phyloP scores from a whole-genome alignment of 2,888 invertebrate species.

The Trichogramma evanescens region DNA sequence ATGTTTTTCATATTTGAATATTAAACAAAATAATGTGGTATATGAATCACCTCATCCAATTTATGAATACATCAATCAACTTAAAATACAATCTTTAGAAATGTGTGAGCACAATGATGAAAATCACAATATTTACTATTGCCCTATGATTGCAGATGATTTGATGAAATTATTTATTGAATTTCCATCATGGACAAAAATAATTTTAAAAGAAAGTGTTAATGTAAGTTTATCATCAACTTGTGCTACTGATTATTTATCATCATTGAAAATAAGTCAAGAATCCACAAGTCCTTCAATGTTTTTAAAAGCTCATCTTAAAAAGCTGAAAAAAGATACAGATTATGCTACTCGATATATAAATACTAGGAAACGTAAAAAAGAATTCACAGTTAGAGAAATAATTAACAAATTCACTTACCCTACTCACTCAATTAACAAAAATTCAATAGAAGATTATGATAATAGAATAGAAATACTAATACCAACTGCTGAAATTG shows the following conservation, averaged over 20 bases:
- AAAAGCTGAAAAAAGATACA: conserved; percentile 5
- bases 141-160: conserved; percentile 16
- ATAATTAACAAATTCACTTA: neutral
- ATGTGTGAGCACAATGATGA: conserved; percentile 14
- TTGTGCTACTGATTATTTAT: conserved; percentile 9
- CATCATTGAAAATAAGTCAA: neutral
- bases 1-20: conserved; percentile 11
- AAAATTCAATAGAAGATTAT: neutral
- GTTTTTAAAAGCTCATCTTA: conserved; percentile 11
- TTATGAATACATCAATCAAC: conserved; percentile 13
- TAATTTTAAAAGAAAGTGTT: conserved; percentile 10
- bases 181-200: conserved; percentile 20
- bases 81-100: conserved; percentile 12
- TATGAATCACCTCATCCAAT: conserved; percentile 4
- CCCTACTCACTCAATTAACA: neutral
- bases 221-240: conserved; percentile 6
- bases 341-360: neutral
- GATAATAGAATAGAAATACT: conserved; percentile 6
- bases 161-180: conserved; percentile 14
- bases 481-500: neutral
- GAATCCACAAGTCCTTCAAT: conserved; percentile 9
- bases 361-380: neutral
- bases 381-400: neutral
- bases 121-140: conserved; percentile 14
- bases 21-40: neutral